Base-by-base conservation (phyloP, 2,888 invertebrate genomes). In the Nephrotoma flavescens region DNA sequence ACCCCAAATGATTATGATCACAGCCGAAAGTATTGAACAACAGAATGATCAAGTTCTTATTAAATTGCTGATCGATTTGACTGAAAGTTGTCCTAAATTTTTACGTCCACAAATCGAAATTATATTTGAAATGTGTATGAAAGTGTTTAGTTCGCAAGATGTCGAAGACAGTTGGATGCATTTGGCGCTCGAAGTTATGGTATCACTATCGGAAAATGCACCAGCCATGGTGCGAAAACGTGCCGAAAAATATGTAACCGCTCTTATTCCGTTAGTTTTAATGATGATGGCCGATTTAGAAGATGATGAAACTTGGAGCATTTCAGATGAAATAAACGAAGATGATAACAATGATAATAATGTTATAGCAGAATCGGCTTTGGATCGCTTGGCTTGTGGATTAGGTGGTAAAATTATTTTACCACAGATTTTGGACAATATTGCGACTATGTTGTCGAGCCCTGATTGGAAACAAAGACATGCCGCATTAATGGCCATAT, bases 401-500 rank as follows among this genome's bases (percentile, higher is more conserved):
- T 94, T 99, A 83, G 99, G 99, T 88, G 98, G 98, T 83, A 94
- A 94, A 93, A 96, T 96, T 0, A 96, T 99, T 92, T 92, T 99
- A 88, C 97, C 97, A 0, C 95, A 97, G 89, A 97, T 99, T 87
- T 95, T 97, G 88, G 94, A 94, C 86, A 95, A 95, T 89, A 95
- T 99, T 88, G 97, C 98, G 0, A 93, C 93, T 52, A 98, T 99
- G 98, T 92, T 99, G 89, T 93, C 93, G 85, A 96, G 95, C 88
- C 93, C 94, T 11, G 95, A 97, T 90, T 97, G 97, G 97, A 95
- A 95, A 89, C 95, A 96, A 88, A 94, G 97, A n/a, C 97, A 99
- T 92, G 99, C 99, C 83, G 99, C 98, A 2, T 93, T 99, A 52
- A 99, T 99, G 99, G 99, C 99, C 0, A 96, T 99, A 85, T 99